These are phyloP conservation scores for Clitarchus hookeri DNA, from an alignment of 2,888 invertebrate species.

Conservation along the genomic window DNA sequence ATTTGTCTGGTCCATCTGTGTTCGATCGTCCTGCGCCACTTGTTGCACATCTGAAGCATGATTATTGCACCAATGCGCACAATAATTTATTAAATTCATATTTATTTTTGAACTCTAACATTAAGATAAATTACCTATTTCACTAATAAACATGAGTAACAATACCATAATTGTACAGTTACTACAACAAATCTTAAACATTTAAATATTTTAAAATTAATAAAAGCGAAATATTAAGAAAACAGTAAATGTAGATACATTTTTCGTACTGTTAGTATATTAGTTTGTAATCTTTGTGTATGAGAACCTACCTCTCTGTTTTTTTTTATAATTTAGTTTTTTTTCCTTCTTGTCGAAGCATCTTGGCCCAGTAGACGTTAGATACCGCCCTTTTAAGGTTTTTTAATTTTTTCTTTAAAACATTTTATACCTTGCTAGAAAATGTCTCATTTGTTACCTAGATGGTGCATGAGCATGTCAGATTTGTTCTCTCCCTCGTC, in stretches of 20 bases:
- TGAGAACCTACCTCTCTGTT: not conserved
- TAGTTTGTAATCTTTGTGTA: not conserved
- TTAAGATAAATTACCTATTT: too few species aligned
- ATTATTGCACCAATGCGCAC: not conserved
- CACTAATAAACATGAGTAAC: too few species aligned
- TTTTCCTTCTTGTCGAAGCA: not conserved
- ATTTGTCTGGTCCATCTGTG: slow-evolving; percentile 16
- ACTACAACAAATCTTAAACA: too few species aligned
- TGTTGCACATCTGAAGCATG: not conserved
- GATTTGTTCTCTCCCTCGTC: not conserved
- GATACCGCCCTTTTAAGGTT: not conserved
- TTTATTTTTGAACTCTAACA: not conserved
- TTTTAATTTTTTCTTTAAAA: not conserved
- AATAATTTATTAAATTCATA: not conserved
- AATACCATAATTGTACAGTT: too few species aligned
- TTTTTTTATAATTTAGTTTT: not conserved
- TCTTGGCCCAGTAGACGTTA: not conserved
- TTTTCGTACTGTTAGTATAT: not conserved
- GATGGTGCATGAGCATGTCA: slow-evolving; percentile 17
- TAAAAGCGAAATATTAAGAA: not conserved
- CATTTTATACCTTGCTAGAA: not conserved
- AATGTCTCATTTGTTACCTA: not conserved
- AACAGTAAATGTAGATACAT: not conserved
- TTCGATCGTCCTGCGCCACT: slow-evolving; percentile 16
- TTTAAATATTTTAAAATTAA: not conserved